A percentile compares a stretch with the other conserved stretches of the same genome.
These are phyloP conservation scores for Psophia crepitans DNA, from an alignment of 2,113 vertebrate genomes.

Conservation along the genomic window DNA sequence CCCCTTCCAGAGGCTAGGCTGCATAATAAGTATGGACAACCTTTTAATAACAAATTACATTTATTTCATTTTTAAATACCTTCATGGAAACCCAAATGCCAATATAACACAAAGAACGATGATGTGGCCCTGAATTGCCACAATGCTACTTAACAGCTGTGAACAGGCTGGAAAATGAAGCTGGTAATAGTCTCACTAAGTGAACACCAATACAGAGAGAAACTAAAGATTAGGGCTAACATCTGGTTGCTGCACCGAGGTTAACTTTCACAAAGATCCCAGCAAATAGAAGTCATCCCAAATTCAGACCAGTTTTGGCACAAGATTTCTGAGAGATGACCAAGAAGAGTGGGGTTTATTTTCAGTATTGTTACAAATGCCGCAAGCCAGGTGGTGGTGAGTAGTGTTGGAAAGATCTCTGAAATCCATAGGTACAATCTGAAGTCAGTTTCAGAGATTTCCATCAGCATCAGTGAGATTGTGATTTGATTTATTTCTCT, in stretches of 20 bases:
- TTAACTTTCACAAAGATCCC: not conserved
- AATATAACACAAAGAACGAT: not conserved
- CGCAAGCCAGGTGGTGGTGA: not conserved
- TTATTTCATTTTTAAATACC: not conserved
- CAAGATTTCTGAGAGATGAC: not conserved
- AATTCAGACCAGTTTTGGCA: not conserved
- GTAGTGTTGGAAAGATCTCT: not conserved
- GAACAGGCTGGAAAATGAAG: not conserved
- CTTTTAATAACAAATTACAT: not conserved
- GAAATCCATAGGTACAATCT: not conserved
- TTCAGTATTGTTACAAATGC: not conserved
- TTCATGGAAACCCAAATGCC: not conserved
- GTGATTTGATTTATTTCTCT: not conserved
- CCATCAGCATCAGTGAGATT: not conserved
- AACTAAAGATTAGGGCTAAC: not conserved
- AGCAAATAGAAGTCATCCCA: not conserved
- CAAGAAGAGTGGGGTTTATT: not conserved
- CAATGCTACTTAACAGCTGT: not conserved
- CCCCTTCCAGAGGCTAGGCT: not conserved
- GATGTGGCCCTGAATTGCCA: not conserved
- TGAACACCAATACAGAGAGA: not conserved
- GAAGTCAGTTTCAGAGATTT: not conserved
- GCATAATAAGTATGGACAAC: not conserved
- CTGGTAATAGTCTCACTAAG: not conserved
- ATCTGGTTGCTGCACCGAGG: not conserved